phyloP scores from a whole-genome alignment of 2,113 vertebrate species.

The Limnothrissa miodon region DNA sequence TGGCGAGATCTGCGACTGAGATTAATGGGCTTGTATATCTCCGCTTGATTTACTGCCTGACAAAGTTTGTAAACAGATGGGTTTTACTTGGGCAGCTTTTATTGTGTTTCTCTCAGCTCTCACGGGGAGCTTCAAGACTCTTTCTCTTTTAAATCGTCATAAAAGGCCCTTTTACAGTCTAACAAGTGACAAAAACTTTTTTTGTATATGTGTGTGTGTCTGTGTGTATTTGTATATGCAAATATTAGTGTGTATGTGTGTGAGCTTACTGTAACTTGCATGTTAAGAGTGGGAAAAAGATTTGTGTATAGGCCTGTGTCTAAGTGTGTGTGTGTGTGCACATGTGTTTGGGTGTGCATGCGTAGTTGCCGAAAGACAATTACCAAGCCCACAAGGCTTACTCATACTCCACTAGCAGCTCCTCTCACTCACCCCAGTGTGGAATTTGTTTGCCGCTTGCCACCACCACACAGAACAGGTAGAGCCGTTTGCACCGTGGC shows the following conservation, averaged over 20 bases:
- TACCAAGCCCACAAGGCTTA: conserved; percentile 21
- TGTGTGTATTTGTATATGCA: background rate
- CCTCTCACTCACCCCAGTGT: conserved; percentile 38
- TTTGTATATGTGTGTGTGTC: background rate
- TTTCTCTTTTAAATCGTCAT: conserved; percentile 22
- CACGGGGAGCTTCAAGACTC: conserved; percentile 18
- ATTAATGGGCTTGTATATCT: conserved; percentile 31
- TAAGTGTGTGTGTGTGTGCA: background rate
- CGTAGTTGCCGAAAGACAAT: background rate
- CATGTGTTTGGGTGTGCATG: background rate
- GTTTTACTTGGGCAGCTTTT: conserved; percentile 28
- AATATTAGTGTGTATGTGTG: background rate
- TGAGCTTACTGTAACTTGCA: too few relatives aligned
- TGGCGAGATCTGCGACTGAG: conserved; percentile 22
- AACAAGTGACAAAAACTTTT: background rate
- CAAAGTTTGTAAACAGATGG: conserved; percentile 28
- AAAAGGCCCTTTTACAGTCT: conserved; percentile 5
- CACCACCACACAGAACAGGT: conserved; percentile 49
- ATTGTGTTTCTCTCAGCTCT: conserved; percentile 20
- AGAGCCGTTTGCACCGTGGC: conserved; percentile 44
- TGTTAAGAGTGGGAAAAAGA: background rate
- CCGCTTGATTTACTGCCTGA: conserved; percentile 29
- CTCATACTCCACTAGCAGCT: conserved; percentile 36
- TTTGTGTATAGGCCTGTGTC: background rate
- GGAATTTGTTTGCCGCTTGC: conserved; percentile 63